phyloP scores from a whole-genome alignment of 2,113 vertebrate species.

The Aepyceros melampus region DNA sequence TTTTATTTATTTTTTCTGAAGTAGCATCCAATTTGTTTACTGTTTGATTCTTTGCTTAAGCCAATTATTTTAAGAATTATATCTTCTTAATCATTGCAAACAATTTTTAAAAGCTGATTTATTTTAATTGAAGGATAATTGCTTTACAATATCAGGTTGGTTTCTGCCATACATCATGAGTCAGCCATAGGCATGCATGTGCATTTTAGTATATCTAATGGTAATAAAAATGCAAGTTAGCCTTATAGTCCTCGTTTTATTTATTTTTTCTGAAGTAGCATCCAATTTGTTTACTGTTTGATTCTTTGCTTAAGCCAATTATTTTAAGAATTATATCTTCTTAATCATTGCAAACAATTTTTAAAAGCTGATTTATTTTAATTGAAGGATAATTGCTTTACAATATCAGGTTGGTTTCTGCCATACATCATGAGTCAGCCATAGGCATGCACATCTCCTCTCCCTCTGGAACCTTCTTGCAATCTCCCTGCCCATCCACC shows the following conservation, averaged over 20 bases:
- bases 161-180: not conserved
- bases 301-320: not conserved
- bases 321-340: not conserved
- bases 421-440: not conserved
- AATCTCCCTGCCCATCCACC: not conserved
- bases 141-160: not conserved
- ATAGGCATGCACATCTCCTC: not conserved
- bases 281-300: not conserved
- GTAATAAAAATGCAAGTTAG: slow-evolving; percentile 1
- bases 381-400: not conserved
- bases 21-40: not conserved
- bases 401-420: not conserved
- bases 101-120: not conserved
- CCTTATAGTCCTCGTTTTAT: not conserved
- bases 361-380: not conserved
- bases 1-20: not conserved
- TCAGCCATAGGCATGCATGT: not conserved
- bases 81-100: not conserved
- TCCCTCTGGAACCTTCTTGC: not conserved
- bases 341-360: not conserved
- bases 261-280: not conserved
- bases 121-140: not conserved
- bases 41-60: not conserved
- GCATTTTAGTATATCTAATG: not conserved
- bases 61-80: not conserved